These are phyloP conservation scores for Mionectes macconnelli DNA, from an alignment of 2,113 vertebrate genomes.

Conservation along the genomic window DNA sequence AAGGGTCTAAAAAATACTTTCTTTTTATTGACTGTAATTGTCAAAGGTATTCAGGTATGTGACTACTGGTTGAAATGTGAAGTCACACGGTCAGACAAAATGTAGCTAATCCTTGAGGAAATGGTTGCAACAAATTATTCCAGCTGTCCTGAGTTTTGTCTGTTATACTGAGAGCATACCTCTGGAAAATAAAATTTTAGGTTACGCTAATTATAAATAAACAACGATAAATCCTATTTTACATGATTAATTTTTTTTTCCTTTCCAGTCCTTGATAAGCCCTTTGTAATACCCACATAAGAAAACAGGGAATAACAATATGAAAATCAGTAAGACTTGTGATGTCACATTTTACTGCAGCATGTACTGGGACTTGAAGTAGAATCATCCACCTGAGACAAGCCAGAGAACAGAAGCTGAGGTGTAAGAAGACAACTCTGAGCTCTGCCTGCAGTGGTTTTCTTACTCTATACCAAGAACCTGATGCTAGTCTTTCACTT, in stretches of 20 bases:
- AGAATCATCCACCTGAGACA: not conserved
- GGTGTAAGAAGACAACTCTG: not conserved
- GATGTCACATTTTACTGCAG: not conserved
- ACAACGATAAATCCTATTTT: not conserved
- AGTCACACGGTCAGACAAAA: not conserved
- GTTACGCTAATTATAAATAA: not conserved
- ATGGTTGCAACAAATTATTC: not conserved
- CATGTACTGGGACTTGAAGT: not conserved
- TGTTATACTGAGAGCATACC: not conserved
- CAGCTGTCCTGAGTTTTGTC: not conserved
- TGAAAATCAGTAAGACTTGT: not conserved
- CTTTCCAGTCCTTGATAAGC: not conserved
- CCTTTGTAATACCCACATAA: not conserved
- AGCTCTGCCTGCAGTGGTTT: accelerated
- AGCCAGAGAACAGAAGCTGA: not conserved
- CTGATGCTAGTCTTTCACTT: not conserved
- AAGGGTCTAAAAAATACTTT: not conserved
- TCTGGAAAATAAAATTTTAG: not conserved
- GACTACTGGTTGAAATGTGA: not conserved
- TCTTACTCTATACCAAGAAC: not conserved
- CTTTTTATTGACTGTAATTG: not conserved
- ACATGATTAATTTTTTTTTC: not conserved
- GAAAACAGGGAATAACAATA: not conserved
- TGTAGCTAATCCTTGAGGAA: not conserved
- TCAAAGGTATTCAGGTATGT: not conserved